Base-by-base conservation (phyloP, 1,140 invertebrate genomes). In the Drosophila navojoa region DNA sequence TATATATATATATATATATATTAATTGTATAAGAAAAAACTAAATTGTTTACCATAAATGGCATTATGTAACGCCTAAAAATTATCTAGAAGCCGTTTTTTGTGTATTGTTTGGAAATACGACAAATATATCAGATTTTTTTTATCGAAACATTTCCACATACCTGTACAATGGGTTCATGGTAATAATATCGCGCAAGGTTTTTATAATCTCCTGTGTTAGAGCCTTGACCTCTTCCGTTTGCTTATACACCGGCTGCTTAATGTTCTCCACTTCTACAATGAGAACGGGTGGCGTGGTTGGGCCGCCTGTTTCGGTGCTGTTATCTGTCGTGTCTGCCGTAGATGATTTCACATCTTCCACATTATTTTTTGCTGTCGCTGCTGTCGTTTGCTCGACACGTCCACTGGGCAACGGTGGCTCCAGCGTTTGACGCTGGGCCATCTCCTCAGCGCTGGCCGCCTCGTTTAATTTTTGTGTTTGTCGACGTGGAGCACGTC, bases 171-270 rank as follows among this genome's bases (percentile, higher is more conserved):
- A 93, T 3, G 98, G 97, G 94, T 99, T 99, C 93, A 99, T 94
- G 63, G 96, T 96, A 63, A 99, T 99, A 71, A 99, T 99, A 93
- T 99, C 98, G 53, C 98, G 93, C 52, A 99, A 99, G 0, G 98
- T 99, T 93, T 99, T 99, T 7, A 99, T 98, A 67, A 99, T 95
- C 94, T 99, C 98, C 93, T 99, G 98, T 0, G 97, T 98, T 47
- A 99, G 91, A 3, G 98, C 98, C 93, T 99, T 99, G 19, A 99
- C 96, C 94, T 99, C 98, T 92, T 98, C 97, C 13, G 96, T 98
- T 92, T 96, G 96, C 74, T 96, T 94, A 92, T 98, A 99, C 76
- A 96, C 96, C 66, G 98, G 96, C 91, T 98, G 96, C 35, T 95
- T 94, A 47, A 99, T 92, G 94, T 99, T 99, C 92, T 99, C 97